Evolutionary conservation across 2,113 vertebrate genomes (phyloP), one percentile per base, ranked within the genome.

Genomic region (Thalassoma bifasciatum): DNA sequence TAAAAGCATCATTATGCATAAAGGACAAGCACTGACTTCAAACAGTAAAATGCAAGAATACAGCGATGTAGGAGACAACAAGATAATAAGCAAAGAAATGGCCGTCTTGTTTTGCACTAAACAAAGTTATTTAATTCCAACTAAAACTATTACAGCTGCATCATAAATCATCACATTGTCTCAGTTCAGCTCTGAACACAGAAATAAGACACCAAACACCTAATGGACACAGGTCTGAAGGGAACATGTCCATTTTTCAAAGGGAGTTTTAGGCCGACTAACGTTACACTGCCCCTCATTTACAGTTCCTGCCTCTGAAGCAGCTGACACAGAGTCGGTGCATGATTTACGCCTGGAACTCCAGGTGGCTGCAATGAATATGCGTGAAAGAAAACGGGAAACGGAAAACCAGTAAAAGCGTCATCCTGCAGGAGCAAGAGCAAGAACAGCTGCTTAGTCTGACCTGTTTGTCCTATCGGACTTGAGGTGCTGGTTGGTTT

Each of bases 141-240:
- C 13, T 47, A 26, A 17, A 53, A 51, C 21, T 9, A 82, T 72
- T 84, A 71, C 8, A 47, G 62, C 16, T 61, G 53, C 38, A 78
- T 71, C 40, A 83, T 79, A 77, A 75, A 76, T 85, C 73, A 75
- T 83, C 61, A 64, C 47, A 76, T 51, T 51, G 47, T 72, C 37
- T 72, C 26, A 12, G 26, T 73, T 65, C 61, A 30, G 44, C 8
- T 5, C 50, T 22, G 24, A 49, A 46, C 30, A 54, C 46, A 51
- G 72, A 82, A 88, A 78, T 30, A n/a, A 26, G 23, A 84, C 72
- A 84, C 42, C 23, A 50, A 77, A 79, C 65, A 83, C 77, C 64
- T 81, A 74, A 83, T 72, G 77, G 70, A 66, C 23, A 67, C 16
- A 53, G 37, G 53, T 84, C 69, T 79, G 54, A 75, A 72, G 61